Evolutionary conservation across 2,888 invertebrate genomes (phyloP).

Genomic region (Empis stercorea): DNA sequence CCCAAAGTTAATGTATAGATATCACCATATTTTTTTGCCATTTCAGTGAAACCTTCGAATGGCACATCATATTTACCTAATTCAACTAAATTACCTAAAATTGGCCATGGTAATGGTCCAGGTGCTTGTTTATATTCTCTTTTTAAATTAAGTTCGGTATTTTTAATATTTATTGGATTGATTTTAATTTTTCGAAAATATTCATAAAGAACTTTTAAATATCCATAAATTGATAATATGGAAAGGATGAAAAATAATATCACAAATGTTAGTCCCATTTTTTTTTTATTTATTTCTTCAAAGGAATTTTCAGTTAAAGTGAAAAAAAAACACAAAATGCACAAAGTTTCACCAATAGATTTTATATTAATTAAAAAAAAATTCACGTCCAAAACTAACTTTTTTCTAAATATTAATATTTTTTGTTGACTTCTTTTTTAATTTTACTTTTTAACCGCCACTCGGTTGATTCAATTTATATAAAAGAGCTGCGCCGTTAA

Average conservation of each 20-base stretch:
- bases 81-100: conserved; percentile 57
- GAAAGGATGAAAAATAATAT: conserved; percentile 13
- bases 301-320: conserved; percentile 18
- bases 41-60: conserved; percentile 54
- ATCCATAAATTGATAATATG: conserved; percentile 15
- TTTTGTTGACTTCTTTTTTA: no score
- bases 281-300: conserved; percentile 3
- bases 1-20: conserved; percentile 58
- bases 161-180: conserved; percentile 8
- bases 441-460: neutral
- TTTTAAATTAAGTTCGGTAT: conserved; percentile 1
- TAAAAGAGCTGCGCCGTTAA: no score
- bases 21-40: conserved; percentile 56
- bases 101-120: conserved; percentile 53
- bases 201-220: conserved; percentile 18
- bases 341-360: no score
- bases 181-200: conserved; percentile 18
- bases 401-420: no score
- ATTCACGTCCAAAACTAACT: no score
- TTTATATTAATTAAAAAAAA: no score
- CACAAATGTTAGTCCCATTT: conserved; percentile 14
- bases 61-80: conserved; percentile 50
- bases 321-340: neutral
- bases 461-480: no score
- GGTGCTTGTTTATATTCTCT: conserved; percentile 38